Conservation (phyloP, 1,140 invertebrate species). For the Cepaea nemoralis region DNA sequence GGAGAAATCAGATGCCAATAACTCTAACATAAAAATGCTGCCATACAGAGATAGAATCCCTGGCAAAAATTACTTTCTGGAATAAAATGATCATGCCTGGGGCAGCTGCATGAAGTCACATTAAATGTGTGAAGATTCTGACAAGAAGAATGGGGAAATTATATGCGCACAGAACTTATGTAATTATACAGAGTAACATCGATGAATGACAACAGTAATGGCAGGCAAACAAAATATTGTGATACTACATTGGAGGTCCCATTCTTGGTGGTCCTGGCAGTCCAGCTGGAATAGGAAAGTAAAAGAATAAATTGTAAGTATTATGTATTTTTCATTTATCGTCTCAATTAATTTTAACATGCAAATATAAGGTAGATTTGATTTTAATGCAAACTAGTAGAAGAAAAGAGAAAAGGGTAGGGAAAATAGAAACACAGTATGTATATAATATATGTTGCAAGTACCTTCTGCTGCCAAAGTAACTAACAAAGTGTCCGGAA, state of each 20-base stretch:
- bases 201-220: background rate
- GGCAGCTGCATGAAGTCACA: background rate
- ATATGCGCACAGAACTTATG: background rate
- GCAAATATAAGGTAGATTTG: background rate
- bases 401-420: too few species aligned
- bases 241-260: conserved; percentile 19
- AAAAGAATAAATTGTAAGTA: background rate
- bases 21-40: background rate
- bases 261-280: conserved; percentile 18
- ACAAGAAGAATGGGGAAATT: background rate
- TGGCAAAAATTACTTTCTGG: background rate
- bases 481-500: too few species aligned
- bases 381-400: too few species aligned
- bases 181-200: background rate
- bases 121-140: background rate
- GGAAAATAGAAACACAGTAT: too few species aligned
- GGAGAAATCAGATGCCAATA: background rate
- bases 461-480: too few species aligned
- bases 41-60: background rate
- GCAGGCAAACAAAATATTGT: background rate
- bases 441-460: too few species aligned
- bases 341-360: too few species aligned
- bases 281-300: conserved; percentile 11
- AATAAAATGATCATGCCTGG: background rate
- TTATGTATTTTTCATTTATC: background rate